A percentile compares a stretch with the other conserved stretches of the same genome.
Conservation (phyloP, 2,113 vertebrate species). For the Ciconia boyciana region DNA sequence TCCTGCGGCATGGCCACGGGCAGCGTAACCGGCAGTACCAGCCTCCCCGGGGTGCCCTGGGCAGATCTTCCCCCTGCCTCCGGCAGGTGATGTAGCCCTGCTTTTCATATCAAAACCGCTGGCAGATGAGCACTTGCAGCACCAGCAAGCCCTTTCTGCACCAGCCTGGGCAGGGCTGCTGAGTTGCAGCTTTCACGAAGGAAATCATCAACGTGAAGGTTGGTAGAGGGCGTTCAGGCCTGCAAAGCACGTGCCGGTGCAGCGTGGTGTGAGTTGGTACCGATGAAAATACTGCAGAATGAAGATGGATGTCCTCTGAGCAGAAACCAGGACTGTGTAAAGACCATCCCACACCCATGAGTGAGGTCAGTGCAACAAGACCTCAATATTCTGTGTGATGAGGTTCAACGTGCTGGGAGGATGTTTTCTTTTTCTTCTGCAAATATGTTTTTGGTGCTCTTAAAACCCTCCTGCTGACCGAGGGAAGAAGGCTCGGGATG, state of each 20-base stretch:
- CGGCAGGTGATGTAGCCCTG: neutral
- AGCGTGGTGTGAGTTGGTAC: rapidly evolving
- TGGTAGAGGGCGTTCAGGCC: neutral
- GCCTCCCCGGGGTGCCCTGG: too few species aligned
- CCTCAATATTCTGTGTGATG: neutral
- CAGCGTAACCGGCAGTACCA: neutral
- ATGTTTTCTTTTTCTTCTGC: conserved; percentile 36
- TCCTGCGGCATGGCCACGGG: neutral
- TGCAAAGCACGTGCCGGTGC: neutral
- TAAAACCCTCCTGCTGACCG: neutral
- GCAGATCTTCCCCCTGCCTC: neutral
- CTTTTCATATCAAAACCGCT: neutral
- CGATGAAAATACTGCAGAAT: neutral
- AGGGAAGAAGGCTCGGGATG: neutral
- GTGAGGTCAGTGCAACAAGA: neutral
- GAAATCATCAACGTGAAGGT: rapidly evolving
- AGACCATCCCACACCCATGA: neutral
- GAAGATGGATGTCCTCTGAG: neutral
- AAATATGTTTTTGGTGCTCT: neutral
- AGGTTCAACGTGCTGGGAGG: neutral
- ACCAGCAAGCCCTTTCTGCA: neutral
- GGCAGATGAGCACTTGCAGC: rapidly evolving
- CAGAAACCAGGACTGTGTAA: neutral
- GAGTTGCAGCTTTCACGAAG: neutral
- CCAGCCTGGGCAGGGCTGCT: neutral